Conservation (phyloP, 92 coral and sea anemone species). For the Zoanthus gigantus region DNA sequence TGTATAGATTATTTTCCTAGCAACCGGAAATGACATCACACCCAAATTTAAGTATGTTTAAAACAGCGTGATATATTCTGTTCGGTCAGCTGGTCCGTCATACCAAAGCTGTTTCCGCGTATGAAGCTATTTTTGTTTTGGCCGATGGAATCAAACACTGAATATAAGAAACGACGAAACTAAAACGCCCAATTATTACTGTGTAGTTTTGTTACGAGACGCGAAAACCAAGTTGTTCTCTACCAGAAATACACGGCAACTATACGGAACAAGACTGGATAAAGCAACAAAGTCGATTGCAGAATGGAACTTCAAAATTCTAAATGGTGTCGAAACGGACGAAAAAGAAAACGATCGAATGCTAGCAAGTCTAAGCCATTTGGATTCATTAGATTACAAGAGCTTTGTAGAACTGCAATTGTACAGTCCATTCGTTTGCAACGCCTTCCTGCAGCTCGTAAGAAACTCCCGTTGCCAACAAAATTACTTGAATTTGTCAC, state of each 20-base stretch:
- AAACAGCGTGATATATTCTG: constrained; percentile 23
- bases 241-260: background rate
- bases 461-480: constrained; percentile 69
- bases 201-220: background rate
- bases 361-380: background rate
- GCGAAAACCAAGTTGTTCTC: background rate
- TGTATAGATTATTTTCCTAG: constrained; percentile 13
- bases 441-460: constrained; percentile 57
- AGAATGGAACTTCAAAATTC: constrained; percentile 28
- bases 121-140: constrained; percentile 41
- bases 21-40: constrained; percentile 78
- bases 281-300: background rate
- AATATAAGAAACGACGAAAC: constrained; percentile 39
- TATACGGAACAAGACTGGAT: background rate
- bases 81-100: constrained; percentile 21
- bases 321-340: constrained; percentile 39
- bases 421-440: constrained; percentile 50
- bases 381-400: constrained; percentile 38
- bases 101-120: constrained; percentile 47
- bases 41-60: constrained; percentile 30
- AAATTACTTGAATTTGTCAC: constrained; percentile 64
- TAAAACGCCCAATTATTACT: constrained; percentile 22
- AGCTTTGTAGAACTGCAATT: constrained; percentile 61
- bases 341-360: constrained; percentile 31
- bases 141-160: constrained; percentile 44